Conservation (phyloP, 2,113 vertebrate species). For the Panthera tigris region DNA sequence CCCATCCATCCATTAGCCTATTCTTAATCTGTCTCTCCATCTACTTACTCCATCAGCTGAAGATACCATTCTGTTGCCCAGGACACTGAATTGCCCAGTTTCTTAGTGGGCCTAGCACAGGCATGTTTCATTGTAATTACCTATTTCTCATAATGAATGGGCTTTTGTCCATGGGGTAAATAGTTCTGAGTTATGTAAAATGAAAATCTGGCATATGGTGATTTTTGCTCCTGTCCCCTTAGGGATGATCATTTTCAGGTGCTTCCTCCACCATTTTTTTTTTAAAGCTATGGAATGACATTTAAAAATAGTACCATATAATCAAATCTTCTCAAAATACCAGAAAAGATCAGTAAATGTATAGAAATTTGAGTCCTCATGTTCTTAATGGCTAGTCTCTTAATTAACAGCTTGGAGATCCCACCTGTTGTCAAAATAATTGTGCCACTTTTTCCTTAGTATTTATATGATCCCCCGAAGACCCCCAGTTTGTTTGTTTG, state of each 20-base stretch:
- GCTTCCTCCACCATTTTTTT: conserved; percentile 56
- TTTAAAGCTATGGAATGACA: conserved; percentile 60
- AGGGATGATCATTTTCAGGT: conserved; percentile 60
- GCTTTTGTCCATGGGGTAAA: conserved; percentile 59
- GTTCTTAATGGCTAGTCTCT: conserved; percentile 55
- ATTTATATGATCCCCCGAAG: conserved; percentile 50
- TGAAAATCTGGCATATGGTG: conserved; percentile 34
- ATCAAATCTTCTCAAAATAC: conserved; percentile 65
- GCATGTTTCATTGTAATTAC: conserved; percentile 46
- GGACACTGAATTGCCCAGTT: neutral
- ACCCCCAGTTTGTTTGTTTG: neutral
- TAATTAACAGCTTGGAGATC: conserved; percentile 67
- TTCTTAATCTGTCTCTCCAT: neutral
- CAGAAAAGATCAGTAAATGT: conserved; percentile 55
- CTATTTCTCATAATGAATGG: conserved; percentile 50
- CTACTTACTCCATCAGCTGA: neutral
- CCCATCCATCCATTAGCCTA: neutral
- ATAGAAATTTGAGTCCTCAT: conserved; percentile 61
- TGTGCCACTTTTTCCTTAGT: conserved; percentile 54
- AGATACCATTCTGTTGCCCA: neutral
- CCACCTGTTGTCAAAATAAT: conserved; percentile 70
- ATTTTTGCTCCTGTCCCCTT: conserved; percentile 45
- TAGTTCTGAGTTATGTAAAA: conserved; percentile 45
- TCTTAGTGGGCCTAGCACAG: conserved; percentile 39
- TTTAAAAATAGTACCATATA: conserved; percentile 63